These are phyloP conservation scores for Brachystomella parvula DNA, from an alignment of 1,140 invertebrate genomes.

Conservation along the genomic window DNA sequence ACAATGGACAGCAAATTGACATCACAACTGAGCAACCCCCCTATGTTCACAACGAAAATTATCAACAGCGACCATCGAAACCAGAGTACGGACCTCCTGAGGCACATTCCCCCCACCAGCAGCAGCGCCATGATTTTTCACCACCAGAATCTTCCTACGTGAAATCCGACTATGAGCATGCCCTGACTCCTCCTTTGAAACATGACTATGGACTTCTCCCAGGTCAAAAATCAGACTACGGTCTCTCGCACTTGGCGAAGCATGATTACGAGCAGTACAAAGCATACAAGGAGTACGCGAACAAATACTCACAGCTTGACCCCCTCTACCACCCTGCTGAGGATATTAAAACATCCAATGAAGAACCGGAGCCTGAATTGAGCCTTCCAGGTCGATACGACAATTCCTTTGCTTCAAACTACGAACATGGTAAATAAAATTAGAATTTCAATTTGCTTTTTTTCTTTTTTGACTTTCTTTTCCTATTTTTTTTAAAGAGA, in stretches of 20 bases:
- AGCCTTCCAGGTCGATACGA: constrained; percentile 19
- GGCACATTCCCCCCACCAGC: neutral
- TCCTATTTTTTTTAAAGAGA: neutral
- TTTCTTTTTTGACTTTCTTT: neutral
- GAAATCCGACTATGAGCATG: neutral
- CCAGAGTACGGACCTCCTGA: constrained; percentile 6
- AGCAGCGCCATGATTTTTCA: neutral
- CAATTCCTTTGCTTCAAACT: constrained; percentile 20
- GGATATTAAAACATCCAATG: constrained; percentile 14
- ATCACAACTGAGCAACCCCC: neutral
- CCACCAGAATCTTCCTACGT: neutral
- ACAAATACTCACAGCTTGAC: constrained; percentile 29
- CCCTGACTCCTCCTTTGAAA: neutral
- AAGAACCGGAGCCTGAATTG: constrained; percentile 1
- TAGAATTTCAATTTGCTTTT: too few species aligned
- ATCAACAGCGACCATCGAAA: neutral
- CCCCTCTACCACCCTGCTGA: constrained; percentile 33
- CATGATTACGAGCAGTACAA: neutral
- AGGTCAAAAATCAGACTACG: neutral
- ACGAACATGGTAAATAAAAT: constrained; percentile 19
- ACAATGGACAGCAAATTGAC: neutral
- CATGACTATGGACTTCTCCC: constrained; percentile 2
- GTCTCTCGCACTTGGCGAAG: neutral
- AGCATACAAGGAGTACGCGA: neutral
- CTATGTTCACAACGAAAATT: neutral